Base-by-base conservation (phyloP, 2,888 invertebrate species). In the Alentia gelatinosa region DNA sequence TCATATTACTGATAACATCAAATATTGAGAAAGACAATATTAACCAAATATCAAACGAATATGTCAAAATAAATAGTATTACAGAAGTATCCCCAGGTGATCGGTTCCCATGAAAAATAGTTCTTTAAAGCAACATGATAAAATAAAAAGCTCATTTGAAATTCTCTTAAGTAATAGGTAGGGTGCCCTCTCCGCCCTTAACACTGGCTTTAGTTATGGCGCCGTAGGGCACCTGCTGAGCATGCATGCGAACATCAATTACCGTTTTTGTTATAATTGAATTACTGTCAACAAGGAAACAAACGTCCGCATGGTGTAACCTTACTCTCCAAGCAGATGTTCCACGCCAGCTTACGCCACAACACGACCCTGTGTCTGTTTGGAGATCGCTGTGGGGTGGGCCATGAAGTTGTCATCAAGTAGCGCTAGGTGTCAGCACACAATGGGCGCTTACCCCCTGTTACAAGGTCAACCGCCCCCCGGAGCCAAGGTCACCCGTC, bases 391-490 rank as follows among this genome's bases (percentile, higher is more conserved):
- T 4, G 56, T 33, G 68, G 23, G 26, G n/a, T 63, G 15, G 23
- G 19, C 19, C 63, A 63, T 79, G 79, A 37, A 79, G 79, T 23
- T 79, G 79, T 79, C 79, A 39, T 39, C 79, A 35, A n/a, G 35
- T 19, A 23, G 37, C 79, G 39, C 37, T 39, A 79, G 79, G 79
- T 79, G 79, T 15, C 79, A 39, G 37, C 79, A 39, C 79, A 79
- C 39, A 79, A 79, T 79, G 79, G 37, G 9, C 79, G 79, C 35
- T 79, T 79, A 79, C 79, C 79, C 79, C 26, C 37, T 39, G 79
- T 79, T 79, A 79, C 37, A 79, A 79, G 79, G 79, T 79, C 79
- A 79, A 79, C 15, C 37, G 79, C 79, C 79, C 37, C 79, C 39
- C 23, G 79, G 30, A 19, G 79, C 68, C 30, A 79, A 79, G 79